These are phyloP conservation scores for Pyxicephalus adspersus DNA, from an alignment of 2,113 vertebrate genomes.

Conservation along the genomic window DNA sequence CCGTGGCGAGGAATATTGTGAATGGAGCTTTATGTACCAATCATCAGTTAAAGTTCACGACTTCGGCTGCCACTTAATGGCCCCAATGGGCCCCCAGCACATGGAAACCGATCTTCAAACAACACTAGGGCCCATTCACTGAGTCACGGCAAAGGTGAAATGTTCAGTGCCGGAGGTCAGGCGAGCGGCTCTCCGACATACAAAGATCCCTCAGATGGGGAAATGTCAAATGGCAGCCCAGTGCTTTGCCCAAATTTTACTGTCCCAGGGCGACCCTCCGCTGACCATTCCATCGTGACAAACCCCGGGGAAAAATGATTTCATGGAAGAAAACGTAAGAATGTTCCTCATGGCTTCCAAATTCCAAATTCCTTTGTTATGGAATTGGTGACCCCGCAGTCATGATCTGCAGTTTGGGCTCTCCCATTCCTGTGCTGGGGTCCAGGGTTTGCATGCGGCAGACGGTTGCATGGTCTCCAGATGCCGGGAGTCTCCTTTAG, in stretches of 20 bases:
- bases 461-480: too few relatives aligned
- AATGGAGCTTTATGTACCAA: not conserved
- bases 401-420: too few relatives aligned
- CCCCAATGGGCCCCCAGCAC: not conserved
- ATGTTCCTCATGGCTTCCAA: too few relatives aligned
- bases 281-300: not conserved
- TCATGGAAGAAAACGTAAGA: too few relatives aligned
- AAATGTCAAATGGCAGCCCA: conserved; percentile 23
- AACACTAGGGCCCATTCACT: not conserved
- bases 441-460: too few relatives aligned
- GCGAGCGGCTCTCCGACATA: not conserved
- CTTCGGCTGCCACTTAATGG: not conserved
- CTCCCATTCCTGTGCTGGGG: too few relatives aligned
- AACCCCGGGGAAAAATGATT: too few relatives aligned
- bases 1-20: too few relatives aligned
- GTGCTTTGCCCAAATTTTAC: not conserved
- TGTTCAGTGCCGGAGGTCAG: not conserved
- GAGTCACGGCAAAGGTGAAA: not conserved
- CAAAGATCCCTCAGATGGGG: conserved; percentile 9
- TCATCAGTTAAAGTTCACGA: not conserved
- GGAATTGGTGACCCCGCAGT: too few relatives aligned
- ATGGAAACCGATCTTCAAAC: not conserved
- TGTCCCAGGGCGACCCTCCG: not conserved
- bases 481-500: too few relatives aligned
- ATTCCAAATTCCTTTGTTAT: too few relatives aligned